phyloP scores from a whole-genome alignment of 2,797 vertebrate species.

The Uromys caudimaculatus region DNA sequence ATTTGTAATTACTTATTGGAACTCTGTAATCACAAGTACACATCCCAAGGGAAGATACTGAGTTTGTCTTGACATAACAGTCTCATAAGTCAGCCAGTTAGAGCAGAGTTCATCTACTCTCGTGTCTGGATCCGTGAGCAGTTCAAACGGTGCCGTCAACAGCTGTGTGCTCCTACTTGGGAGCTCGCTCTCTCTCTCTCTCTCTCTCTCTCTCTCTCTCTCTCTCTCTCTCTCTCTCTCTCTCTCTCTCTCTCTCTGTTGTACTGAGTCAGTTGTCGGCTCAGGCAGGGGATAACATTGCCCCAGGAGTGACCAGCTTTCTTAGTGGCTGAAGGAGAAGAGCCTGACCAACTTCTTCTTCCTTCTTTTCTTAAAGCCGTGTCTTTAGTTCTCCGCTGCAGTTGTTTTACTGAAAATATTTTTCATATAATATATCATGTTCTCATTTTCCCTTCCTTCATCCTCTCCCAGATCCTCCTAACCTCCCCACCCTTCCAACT shows the following conservation, averaged over 20 bases:
- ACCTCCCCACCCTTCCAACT: no score
- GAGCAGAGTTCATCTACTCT: neutral
- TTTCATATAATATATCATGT: neutral
- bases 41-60: neutral
- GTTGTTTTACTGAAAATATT: neutral
- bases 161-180: neutral
- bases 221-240: rapidly evolving
- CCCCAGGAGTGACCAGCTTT: neutral
- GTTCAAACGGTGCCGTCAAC: neutral
- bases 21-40: neutral
- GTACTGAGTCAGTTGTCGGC: neutral
- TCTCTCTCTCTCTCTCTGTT: rapidly evolving
- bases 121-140: neutral
- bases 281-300: neutral
- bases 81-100: neutral
- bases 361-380: neutral
- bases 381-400: neutral
- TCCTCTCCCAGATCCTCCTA: neutral
- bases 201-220: rapidly evolving
- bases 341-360: neutral
- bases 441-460: neutral
- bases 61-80: neutral
- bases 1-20: neutral
- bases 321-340: neutral
- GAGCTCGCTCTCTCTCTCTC: rapidly evolving